A percentile compares a stretch with the other conserved stretches of the same genome.
phyloP scores from a whole-genome alignment of 2,797 vertebrate genomes.

The Acanthurus leucopareius region DNA sequence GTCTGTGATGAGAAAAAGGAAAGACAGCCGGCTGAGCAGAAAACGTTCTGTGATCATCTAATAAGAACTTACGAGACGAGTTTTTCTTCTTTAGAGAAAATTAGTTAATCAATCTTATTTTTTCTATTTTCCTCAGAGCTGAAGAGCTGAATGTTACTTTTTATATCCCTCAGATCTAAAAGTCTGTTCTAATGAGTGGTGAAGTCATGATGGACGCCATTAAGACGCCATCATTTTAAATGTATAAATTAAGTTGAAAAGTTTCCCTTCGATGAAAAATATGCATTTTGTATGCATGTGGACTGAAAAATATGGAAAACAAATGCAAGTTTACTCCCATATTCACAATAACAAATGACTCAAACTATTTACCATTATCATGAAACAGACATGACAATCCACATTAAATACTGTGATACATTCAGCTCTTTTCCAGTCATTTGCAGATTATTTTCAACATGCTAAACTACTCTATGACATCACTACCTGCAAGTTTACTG shows the following conservation, averaged over 20 bases:
- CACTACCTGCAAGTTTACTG: no score
- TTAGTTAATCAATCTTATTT: slow-evolving; percentile 51
- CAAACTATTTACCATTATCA: no score
- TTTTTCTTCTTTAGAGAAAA: slow-evolving; percentile 47
- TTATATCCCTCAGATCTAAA: slow-evolving; percentile 50
- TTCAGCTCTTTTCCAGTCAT: no score
- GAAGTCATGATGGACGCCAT: slow-evolving; percentile 19
- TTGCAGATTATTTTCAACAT: no score
- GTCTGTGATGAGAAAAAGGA: not conserved
- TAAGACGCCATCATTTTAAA: slow-evolving; percentile 20
- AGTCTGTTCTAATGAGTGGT: slow-evolving; percentile 38
- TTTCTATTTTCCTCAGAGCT: slow-evolving; percentile 1
- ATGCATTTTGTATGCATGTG: not conserved
- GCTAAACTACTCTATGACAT: no score
- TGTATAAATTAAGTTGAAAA: slow-evolving; percentile 11
- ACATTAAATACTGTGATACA: no score
- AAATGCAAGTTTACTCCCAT: not conserved
- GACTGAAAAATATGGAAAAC: not conserved
- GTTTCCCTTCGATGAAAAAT: not conserved
- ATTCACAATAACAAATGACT: no score
- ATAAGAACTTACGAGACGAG: slow-evolving; percentile 44
- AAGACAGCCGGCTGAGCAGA: slow-evolving; percentile 20
- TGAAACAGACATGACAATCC: no score
- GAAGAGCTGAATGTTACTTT: slow-evolving; percentile 24
- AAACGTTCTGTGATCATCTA: slow-evolving; percentile 41